phyloP scores from a whole-genome alignment of 2,888 invertebrate genomes.

The Sepiola atlantica region DNA sequence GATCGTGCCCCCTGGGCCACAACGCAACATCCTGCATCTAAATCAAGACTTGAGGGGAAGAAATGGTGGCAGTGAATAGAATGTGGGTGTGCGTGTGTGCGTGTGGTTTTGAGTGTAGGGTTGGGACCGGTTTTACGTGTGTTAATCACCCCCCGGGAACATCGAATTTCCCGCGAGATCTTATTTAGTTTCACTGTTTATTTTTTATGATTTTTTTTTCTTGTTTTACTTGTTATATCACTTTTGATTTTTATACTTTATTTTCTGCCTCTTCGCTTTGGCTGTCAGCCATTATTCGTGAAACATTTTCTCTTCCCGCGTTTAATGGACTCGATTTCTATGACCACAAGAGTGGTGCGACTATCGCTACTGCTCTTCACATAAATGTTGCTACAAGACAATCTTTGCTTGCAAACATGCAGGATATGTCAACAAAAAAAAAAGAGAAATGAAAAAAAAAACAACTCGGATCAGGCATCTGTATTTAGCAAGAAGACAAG shows the following conservation, averaged over 20 bases:
- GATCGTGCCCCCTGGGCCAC: constrained; percentile 1
- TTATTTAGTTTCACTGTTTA: not conserved
- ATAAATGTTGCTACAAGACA: not conserved
- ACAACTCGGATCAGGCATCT: not conserved
- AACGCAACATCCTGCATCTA: not conserved
- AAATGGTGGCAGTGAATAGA: not conserved
- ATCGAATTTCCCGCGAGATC: constrained; percentile 2
- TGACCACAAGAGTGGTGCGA: not conserved
- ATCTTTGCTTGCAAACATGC: not conserved
- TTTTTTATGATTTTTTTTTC: not conserved
- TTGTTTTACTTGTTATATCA: not conserved
- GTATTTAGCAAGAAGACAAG: not conserved
- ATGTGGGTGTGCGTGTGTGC: not conserved
- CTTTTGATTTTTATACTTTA: not conserved
- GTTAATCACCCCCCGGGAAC: constrained; percentile 32
- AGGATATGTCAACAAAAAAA: not conserved
- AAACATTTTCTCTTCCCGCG: not conserved
- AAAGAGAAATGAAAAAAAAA: too few relatives aligned
- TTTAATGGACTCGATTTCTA: constrained; percentile 2
- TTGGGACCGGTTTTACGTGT: too few relatives aligned
- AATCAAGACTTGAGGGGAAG: not conserved
- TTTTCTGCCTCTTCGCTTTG: not conserved
- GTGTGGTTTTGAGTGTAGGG: not conserved
- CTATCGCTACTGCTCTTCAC: not conserved
- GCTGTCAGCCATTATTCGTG: not conserved